These are phyloP conservation scores for Aplodontia rufa DNA, from an alignment of 2,113 vertebrate species.

Conservation along the genomic window DNA sequence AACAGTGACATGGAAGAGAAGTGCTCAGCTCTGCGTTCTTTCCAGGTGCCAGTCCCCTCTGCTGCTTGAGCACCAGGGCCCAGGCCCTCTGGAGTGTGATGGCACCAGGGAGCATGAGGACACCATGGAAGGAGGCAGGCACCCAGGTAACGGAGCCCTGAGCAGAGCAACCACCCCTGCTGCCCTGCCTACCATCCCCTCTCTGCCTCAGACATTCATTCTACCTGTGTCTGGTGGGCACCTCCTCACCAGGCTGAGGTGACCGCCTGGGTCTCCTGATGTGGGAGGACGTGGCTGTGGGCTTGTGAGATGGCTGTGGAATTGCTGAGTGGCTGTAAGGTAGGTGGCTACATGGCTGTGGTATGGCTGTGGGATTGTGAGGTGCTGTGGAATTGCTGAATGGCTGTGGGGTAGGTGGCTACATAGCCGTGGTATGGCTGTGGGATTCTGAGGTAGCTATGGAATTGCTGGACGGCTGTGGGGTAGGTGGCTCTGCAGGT, in stretches of 20 bases:
- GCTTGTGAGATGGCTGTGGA: not conserved
- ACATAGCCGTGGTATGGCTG: not conserved
- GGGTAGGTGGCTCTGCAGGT: not conserved
- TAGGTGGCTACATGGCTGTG: no score
- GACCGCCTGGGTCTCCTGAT: accelerated
- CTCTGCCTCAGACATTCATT: accelerated
- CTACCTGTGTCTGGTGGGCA: accelerated
- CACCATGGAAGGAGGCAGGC: slow-evolving; percentile 89
- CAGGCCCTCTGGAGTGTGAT: slow-evolving; percentile 88
- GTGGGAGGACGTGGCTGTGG: accelerated
- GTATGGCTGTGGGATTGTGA: not conserved
- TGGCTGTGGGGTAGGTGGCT: not conserved
- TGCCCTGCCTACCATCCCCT: not conserved
- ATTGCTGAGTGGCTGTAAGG: not conserved
- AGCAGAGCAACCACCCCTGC: accelerated
- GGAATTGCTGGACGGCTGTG: not conserved
- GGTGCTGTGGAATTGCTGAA: not conserved
- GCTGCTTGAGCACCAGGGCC: slow-evolving; percentile 89
- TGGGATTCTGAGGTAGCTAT: not conserved
- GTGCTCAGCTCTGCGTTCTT: slow-evolving; percentile 59
- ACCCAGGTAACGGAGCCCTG: slow-evolving; percentile 85
- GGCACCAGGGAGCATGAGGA: slow-evolving; percentile 91
- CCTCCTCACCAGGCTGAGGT: no score
- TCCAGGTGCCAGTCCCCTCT: slow-evolving; percentile 94
- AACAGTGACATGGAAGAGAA: not conserved